Base-by-base conservation (phyloP, 2,797 vertebrate genomes). In the Botia kubotai region DNA sequence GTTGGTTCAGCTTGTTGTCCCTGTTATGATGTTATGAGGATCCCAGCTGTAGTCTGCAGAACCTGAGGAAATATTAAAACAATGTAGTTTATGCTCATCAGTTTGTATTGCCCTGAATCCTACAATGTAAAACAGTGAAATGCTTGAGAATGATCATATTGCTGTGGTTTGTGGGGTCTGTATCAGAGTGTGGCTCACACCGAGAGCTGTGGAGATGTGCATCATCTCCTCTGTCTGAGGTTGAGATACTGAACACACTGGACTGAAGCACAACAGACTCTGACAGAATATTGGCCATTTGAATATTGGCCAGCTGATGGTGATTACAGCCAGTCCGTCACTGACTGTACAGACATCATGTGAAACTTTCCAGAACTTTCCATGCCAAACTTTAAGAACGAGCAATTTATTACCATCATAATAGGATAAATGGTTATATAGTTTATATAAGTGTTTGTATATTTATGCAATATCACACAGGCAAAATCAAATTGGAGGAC, bases 41-140 rank as follows among this genome's bases (percentile, higher is more conserved):
- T 21, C 13, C 93, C 93, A 33, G 86, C 43, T 87, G 93, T 85
- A 1, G 94, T 91, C 68, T 93, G 92, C 13, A 91, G 17, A 13
- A 86, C 52, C 93, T 94, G 83, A 19, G 0, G 7, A 50, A 39
- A 50, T 58, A 65, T 78, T 1, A 80, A 17, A 46, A 82, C 65
- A 6, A 67, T 0, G 11, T 77, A n/a, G 62, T 14, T 23, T 60
- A 60, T 26, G 29, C 17, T 2, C 60, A 60, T 16, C 4, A 14
- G 2, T 19, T 11, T 23, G 16, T 26, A 16, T 50, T 17, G 10
- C 6, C 1, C 36, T 60, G 11, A 23, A 60, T 60, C 21, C 26
- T 23, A 26, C 21, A 60, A 26, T 60, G 55, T 58, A 21, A 8
- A 43, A 71, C 36, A 43, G 23, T 26, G 23, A 26, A 26, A 26